Conservation (phyloP, 37 sponge, comb jelly and placozoan species). For the Theonella swinhoei region DNA sequence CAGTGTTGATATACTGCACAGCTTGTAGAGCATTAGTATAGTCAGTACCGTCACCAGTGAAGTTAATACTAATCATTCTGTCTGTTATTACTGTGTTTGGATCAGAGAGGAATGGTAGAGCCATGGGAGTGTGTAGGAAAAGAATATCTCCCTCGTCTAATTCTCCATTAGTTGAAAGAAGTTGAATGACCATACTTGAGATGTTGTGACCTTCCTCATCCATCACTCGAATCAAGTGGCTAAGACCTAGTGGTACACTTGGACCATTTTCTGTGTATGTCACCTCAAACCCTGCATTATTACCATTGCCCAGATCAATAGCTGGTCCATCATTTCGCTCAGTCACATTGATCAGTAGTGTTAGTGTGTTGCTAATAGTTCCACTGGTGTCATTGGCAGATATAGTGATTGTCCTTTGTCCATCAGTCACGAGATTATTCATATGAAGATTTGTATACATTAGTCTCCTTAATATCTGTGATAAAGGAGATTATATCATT, state of each 20-base stretch:
- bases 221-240: constrained; percentile 19
- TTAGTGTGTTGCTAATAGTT: not conserved
- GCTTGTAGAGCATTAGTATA: constrained; percentile 15
- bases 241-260: not conserved
- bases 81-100: not conserved
- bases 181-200: constrained; percentile 23
- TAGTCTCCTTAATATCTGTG: constrained; percentile 28
- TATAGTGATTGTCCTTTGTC: constrained; percentile 10
- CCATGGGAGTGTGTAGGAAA: constrained; percentile 17
- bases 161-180: constrained; percentile 30
- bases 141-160: constrained; percentile 32
- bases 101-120: not conserved
- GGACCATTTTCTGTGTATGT: constrained; percentile 13
- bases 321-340: constrained; percentile 36
- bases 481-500: no score
- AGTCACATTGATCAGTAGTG: not conserved
- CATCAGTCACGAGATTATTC: constrained; percentile 35
- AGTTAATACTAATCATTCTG: not conserved
- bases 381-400: constrained; percentile 18
- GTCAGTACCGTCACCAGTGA: not conserved
- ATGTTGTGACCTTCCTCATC: constrained; percentile 54
- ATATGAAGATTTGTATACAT: constrained; percentile 19
- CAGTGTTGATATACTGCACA: constrained; percentile 13
- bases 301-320: not conserved
- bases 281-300: not conserved